Conservation (phyloP, 1,140 invertebrate species). For the Wiebesia pumilae region DNA sequence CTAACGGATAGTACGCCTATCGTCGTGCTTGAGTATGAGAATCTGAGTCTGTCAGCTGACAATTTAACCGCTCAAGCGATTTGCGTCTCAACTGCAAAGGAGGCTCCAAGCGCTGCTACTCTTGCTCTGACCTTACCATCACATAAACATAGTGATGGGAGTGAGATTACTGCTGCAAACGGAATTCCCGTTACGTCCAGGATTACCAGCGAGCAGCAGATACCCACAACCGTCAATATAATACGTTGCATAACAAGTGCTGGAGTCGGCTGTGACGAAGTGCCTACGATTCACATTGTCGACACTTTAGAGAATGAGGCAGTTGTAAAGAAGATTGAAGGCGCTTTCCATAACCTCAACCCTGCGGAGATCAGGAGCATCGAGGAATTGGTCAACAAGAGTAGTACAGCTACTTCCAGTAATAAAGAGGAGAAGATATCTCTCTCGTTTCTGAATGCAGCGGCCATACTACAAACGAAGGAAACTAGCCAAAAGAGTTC, state of each 20-base stretch:
- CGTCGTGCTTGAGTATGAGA: slow-evolving; percentile 54
- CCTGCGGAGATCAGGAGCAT: slow-evolving; percentile 55
- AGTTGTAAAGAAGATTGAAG: slow-evolving; percentile 59
- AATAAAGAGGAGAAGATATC: slow-evolving; percentile 29
- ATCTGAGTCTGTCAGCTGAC: slow-evolving; percentile 58
- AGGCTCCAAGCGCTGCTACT: neutral
- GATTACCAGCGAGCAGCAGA: slow-evolving; percentile 33
- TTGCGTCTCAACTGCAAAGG: slow-evolving; percentile 14
- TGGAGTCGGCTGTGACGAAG: slow-evolving; percentile 63
- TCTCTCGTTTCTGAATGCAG: slow-evolving; percentile 31
- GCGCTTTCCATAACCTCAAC: slow-evolving; percentile 50
- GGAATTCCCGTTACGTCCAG: neutral
- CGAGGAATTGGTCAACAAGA: slow-evolving; percentile 55
- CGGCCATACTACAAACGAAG: slow-evolving; percentile 26
- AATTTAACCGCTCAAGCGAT: slow-evolving; percentile 28
- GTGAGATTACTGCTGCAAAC: neutral
- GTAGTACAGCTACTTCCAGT: neutral
- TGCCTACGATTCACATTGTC: slow-evolving; percentile 72
- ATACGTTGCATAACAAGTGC: slow-evolving; percentile 64
- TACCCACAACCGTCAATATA: slow-evolving; percentile 60
- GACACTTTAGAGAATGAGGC: slow-evolving; percentile 67
- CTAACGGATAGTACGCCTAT: slow-evolving; percentile 47
- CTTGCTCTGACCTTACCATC: neutral
- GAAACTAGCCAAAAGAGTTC: neutral
- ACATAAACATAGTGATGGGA: neutral